Evolutionary conservation across 2,797 vertebrate genomes (phyloP), one percentile per base, ranked within the genome.

Genomic region (Parambassis ranga): DNA sequence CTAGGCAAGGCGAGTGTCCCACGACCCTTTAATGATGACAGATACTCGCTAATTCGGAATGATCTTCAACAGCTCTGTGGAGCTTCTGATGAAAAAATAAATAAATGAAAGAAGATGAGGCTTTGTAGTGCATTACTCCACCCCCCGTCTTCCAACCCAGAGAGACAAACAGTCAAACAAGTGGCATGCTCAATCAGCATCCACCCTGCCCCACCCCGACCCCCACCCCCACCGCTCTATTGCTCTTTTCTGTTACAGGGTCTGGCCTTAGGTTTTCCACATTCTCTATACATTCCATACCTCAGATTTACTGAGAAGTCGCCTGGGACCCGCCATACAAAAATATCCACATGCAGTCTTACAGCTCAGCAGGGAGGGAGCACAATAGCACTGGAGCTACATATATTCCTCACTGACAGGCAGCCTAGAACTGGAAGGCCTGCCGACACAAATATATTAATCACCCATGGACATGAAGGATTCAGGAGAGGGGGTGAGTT

Each of bases 401-500:
- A 83, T 85, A 82, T 77, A 85, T 79, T 67, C 61, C 65, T 77
- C 47, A 11, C 77, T 83, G 83, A 83, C 83, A 83, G 71, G 71
- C 61, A 74, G 77, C 68, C 77, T 26, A 39, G 73, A 77, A 59
- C 44, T 11, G 56, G 51, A 70, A 42, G 48, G 60, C 65, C 75
- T 71, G 82, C 50, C 22, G 71, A 82, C 58, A 77, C 75, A 69
- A 79, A 82, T 77, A 66, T 77, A 87, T 83, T 75, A 84, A 87
- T 87, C 85, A 85, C 75, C 59, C 67, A 7, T 26, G 1, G 77
- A 75, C 27, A 31, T 48, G 70, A 65, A 71, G 71, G 63, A 75
- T 60, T 46, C 82, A 55, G 76, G 44, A 38, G 70, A 47, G 60
- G 42, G 60, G 42, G 32, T 51, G 13, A 11, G 49, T 18, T 66